Evolutionary conservation across 1,140 invertebrate genomes (phyloP).

Genomic region (Nomia melanderi): DNA sequence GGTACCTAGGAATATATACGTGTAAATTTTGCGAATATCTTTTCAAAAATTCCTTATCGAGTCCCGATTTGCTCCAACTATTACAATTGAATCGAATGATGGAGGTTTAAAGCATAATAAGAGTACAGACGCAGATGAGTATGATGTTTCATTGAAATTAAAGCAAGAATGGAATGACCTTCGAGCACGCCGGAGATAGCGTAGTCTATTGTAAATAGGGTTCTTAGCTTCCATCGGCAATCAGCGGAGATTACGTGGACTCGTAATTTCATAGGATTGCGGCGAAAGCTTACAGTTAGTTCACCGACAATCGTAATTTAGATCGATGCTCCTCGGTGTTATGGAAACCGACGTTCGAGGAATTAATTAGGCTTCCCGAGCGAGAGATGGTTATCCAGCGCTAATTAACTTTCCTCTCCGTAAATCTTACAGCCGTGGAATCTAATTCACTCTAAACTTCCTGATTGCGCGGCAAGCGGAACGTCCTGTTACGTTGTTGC

Average conservation of each 20-base stretch:
- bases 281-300: conserved; percentile 51
- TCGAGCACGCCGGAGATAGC: no score
- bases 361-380: conserved; percentile 48
- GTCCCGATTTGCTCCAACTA: no score
- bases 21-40: no score
- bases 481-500: not conserved
- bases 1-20: no score
- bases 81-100: no score
- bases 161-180: not conserved
- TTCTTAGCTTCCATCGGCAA: conserved; percentile 34
- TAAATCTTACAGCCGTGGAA: not conserved
- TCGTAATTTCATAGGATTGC: conserved; percentile 48
- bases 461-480: not conserved
- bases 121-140: not conserved
- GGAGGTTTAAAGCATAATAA: no score
- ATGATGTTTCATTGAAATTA: not conserved
- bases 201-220: conserved; percentile 21
- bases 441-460: not conserved
- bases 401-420: conserved; percentile 22
- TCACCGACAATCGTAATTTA: conserved; percentile 59
- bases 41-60: no score
- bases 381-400: conserved; percentile 18
- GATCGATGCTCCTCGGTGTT: conserved; percentile 51
- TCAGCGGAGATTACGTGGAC: conserved; percentile 47
- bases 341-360: conserved; percentile 41